Base-by-base conservation (phyloP, 2,888 invertebrate genomes). In the Mayetiola destructor region DNA sequence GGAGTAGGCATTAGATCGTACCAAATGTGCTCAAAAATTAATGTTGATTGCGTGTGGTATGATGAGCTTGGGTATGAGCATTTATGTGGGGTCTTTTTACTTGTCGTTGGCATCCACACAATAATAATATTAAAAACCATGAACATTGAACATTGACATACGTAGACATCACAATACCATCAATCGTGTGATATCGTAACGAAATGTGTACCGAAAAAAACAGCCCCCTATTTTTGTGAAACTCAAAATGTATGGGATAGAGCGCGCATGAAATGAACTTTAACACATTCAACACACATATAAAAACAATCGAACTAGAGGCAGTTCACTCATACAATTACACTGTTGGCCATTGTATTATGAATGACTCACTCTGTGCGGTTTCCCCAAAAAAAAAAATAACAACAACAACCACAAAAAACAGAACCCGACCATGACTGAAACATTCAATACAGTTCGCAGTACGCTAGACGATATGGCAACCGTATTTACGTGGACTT, bases 1-100 rank as follows among this genome's bases (percentile, higher is more conserved):
- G n/a, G n/a, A n/a, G n/a, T n/a, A 27, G n/a, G 48, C 48, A 48
- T 27, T 48, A 27, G 27, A 48, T 27, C 48, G 48, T 27, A 48
- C 48, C 48, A 48, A 48, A 48, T 48, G 48, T 48, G 48, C 48
- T 48, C 48, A 48, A 48, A 48, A 48, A 48, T 48, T 48, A 48
- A 48, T 48, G 48, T 48, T 48, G 48, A 48, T 48, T 48, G 48
- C 48, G 48, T 48, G 48, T 27, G 27, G 27, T 48, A 27, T 10
- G 48, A 48, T 27, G 27, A 23, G 42, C 2, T 23, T 10, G 27
- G n/a, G 48, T 27, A 27, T 14, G 40, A 21, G 10, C 14, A 23
- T 21, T 20, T 1, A 3, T 6, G 27, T 48, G 27, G 27, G 23
- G 48, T n/a, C 27, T 6, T 48, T 48, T 27, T n/a, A 48, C 23